Evolutionary conservation across 2,888 invertebrate species (phyloP).

Genomic region (Pammene fasciana): DNA sequence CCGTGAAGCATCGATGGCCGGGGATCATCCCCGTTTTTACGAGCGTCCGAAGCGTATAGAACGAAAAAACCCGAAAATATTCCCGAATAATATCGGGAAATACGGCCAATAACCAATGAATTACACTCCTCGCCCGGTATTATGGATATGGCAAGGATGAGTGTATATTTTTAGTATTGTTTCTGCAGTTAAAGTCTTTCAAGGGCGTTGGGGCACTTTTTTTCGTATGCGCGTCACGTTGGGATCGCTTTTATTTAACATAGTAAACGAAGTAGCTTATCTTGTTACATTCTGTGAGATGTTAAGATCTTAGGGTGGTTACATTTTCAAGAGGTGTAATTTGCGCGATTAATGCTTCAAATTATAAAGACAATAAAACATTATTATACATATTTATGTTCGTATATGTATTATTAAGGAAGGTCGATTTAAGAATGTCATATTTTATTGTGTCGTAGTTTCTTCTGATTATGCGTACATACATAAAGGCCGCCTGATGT

Average conservation of each 20-base stretch:
- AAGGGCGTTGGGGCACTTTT: constrained; percentile 18
- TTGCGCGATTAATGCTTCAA: too few relatives aligned
- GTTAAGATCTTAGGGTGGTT: too few relatives aligned
- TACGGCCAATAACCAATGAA: constrained; percentile 72
- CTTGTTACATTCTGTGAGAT: background rate
- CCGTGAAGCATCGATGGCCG: constrained; percentile 68
- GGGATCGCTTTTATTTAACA: background rate
- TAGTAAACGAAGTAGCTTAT: background rate
- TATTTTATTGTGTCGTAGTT: too few relatives aligned
- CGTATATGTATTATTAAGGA: too few relatives aligned
- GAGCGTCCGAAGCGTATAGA: constrained; percentile 62
- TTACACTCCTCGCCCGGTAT: constrained; percentile 55
- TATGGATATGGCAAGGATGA: constrained; percentile 39
- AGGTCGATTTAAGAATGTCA: too few relatives aligned
- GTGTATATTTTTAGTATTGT: constrained; percentile 42
- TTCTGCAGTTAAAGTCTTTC: constrained; percentile 36
- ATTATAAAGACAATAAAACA: too few relatives aligned
- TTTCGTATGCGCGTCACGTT: constrained; percentile 10
- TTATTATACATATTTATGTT: too few relatives aligned
- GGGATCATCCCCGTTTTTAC: constrained; percentile 77
- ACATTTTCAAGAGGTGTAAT: too few relatives aligned
- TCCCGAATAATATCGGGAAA: constrained; percentile 69
- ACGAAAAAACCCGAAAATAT: constrained; percentile 71
- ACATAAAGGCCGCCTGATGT: too few relatives aligned
- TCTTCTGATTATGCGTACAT: too few relatives aligned